Percentiles rank a stretch among this genome's conserved stretches.
Conservation (phyloP, 2,113 vertebrate genomes). For the Solenodon paradoxus region DNA sequence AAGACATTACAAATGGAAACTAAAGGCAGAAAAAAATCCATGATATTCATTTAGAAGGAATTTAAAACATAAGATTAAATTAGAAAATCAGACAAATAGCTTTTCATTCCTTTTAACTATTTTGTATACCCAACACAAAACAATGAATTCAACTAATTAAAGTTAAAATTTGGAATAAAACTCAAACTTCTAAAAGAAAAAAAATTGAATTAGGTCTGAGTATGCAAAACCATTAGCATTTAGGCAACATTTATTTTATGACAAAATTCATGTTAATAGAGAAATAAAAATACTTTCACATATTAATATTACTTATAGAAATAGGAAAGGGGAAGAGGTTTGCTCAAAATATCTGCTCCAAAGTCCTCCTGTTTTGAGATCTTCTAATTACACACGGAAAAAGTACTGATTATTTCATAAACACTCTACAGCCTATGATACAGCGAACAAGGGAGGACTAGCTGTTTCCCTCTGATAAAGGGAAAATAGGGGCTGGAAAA, state of each 20-base stretch:
- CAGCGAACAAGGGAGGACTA: not conserved
- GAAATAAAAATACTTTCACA: not conserved
- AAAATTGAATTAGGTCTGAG: not conserved
- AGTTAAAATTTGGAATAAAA: conserved; percentile 44
- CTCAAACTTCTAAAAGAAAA: not conserved
- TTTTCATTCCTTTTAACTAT: not conserved
- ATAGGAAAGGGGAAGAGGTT: not conserved
- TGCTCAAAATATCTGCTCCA: not conserved
- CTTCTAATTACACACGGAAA: not conserved
- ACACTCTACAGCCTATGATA: not conserved
- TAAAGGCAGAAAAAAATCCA: not conserved
- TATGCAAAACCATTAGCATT: not conserved
- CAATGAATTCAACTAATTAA: not conserved
- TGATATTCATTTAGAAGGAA: not conserved
- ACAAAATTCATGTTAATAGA: not conserved
- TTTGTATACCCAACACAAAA: not conserved
- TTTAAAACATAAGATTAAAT: not conserved
- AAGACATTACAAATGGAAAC: not conserved
- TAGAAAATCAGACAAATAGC: not conserved
- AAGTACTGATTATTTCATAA: not conserved
- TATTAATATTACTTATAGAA: not conserved
- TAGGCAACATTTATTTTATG: not conserved
- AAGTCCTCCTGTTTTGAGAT: not conserved
- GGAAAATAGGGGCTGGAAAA: not conserved
- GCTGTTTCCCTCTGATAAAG: not conserved